Evolutionary conservation across 2,113 vertebrate species (phyloP).

Genomic region (Platichthys flesus): DNA sequence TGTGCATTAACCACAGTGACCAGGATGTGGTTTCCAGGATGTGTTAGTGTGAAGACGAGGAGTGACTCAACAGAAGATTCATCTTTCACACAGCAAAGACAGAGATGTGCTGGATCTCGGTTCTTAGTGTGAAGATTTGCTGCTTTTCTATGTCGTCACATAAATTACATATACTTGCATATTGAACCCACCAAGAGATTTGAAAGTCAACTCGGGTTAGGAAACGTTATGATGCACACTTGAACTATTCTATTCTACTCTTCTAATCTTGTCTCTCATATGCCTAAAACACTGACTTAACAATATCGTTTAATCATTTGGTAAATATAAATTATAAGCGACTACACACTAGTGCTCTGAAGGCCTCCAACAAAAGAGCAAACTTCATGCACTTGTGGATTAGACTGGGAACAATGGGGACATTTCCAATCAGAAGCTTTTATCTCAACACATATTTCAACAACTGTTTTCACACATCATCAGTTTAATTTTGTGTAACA

Average conservation of each 20-base stretch:
- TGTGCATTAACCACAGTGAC: background rate
- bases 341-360: background rate
- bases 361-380: background rate
- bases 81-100: background rate
- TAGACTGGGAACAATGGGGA: background rate
- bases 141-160: background rate
- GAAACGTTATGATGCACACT: background rate
- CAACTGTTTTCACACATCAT: background rate
- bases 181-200: background rate
- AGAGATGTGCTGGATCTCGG: background rate
- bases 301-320: background rate
- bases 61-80: too few species aligned
- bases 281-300: background rate
- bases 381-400: background rate
- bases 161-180: background rate
- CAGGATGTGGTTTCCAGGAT: too few species aligned
- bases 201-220: too few species aligned
- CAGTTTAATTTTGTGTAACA: background rate
- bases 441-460: background rate
- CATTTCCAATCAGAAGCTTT: background rate
- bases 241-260: background rate
- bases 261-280: too few species aligned
- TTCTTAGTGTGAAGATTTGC: slow-evolving; percentile 4
- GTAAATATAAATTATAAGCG: background rate
- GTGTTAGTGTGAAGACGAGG: too few species aligned